These are phyloP conservation scores for Drosophila sechellia DNA, from an alignment of 1,140 invertebrate genomes.

Conservation along the genomic window DNA sequence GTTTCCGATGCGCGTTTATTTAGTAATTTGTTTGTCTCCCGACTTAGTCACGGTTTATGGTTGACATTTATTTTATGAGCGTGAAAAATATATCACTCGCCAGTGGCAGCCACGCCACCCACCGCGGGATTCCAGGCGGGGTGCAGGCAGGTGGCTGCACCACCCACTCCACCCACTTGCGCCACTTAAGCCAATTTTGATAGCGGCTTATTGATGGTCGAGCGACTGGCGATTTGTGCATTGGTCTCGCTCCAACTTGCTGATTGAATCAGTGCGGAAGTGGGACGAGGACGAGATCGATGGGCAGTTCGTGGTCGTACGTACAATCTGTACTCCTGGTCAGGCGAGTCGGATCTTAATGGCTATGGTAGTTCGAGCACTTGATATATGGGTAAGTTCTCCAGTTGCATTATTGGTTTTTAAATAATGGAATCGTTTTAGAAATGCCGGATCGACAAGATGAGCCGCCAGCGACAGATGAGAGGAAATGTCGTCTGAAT, in stretches of 20 bases:
- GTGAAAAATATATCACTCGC: conserved; percentile 74
- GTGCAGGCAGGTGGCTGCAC: conserved; percentile 51
- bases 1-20: conserved; percentile 65
- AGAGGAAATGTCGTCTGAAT: neutral
- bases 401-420: neutral
- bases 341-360: neutral
- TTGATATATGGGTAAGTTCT: no score
- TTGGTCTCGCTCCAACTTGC: conserved; percentile 54
- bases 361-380: no score
- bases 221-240: conserved; percentile 36
- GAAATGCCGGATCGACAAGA: neutral
- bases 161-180: conserved; percentile 7
- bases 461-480: no score
- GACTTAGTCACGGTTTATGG: conserved; percentile 74
- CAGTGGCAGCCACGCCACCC: conserved; percentile 2
- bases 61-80: conserved; percentile 82
- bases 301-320: neutral
- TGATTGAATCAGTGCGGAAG: conserved; percentile 40
- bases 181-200: conserved; percentile 75
- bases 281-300: neutral
- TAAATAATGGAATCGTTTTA: neutral
- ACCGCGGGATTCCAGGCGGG: conserved; percentile 14
- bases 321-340: neutral
- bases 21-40: conserved; percentile 77
- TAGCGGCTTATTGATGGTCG: conserved; percentile 68